Evolutionary conservation across 2,113 vertebrate genomes (phyloP).

Genomic region (Pogona vitticeps): DNA sequence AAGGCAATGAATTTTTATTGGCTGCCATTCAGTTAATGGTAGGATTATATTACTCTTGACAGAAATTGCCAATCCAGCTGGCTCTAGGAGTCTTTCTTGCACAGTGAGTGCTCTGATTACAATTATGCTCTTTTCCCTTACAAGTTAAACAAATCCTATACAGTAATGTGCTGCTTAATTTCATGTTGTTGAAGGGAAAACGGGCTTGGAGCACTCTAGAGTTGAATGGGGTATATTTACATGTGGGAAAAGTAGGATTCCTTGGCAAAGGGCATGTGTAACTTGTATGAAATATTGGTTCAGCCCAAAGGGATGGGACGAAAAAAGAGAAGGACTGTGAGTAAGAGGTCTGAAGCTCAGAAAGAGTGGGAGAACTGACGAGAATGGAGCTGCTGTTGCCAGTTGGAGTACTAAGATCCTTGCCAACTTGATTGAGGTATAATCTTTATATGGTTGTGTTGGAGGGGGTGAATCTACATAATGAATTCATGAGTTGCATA

Average conservation of each 20-base stretch:
- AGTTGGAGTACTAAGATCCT: too few relatives aligned
- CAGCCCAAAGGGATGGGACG: too few relatives aligned
- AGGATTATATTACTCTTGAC: slow-evolving; percentile 56
- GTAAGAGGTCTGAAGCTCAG: too few relatives aligned
- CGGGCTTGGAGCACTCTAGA: background rate
- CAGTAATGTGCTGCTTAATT: background rate
- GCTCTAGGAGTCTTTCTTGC: slow-evolving; percentile 36
- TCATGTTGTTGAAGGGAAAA: background rate
- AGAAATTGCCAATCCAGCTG: slow-evolving; percentile 58
- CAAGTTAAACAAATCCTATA: background rate
- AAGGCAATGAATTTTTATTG: slow-evolving; percentile 53
- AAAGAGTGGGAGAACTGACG: too few relatives aligned
- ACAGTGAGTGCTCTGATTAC: slow-evolving; percentile 29
- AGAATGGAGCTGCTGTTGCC: too few relatives aligned
- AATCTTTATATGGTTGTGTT: too few relatives aligned
- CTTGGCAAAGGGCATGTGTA: background rate
- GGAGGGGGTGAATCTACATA: too few relatives aligned
- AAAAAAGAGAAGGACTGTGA: too few relatives aligned
- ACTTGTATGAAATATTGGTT: too few relatives aligned
- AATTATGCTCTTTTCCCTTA: slow-evolving; percentile 32
- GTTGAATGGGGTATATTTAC: background rate
- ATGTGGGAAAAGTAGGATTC: background rate
- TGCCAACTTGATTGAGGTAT: too few relatives aligned
- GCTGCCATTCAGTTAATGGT: slow-evolving; percentile 61
- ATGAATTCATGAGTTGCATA: too few relatives aligned